Evolutionary conservation across 2,797 vertebrate species (phyloP), one percentile per base, ranked within the genome.

Genomic region (Lateolabrax maculatus): DNA sequence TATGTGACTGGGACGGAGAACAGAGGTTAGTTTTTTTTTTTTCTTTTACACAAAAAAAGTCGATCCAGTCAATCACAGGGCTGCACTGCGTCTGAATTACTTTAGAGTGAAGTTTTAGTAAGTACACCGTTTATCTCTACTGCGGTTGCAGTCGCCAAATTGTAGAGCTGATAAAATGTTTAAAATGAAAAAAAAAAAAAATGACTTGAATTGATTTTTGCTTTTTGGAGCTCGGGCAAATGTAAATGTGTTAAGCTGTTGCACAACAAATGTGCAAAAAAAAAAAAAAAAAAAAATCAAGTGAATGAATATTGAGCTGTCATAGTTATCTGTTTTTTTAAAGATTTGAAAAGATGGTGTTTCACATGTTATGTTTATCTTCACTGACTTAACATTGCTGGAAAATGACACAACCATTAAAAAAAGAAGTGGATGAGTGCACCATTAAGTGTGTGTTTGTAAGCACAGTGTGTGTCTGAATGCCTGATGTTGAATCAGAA

Each of bases 21-120:
- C 60, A 71, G 69, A 94, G 92, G 94, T 95, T 39, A 89, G 94
- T 93, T 36, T 9, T 37, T 62, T 36, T 9, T 37, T 62, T 56
- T 77, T 77, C 27, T 69, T 78, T 71, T 36, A 6, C 52, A 0
- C 10, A 21, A 9, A 71, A 18, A 9, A 71, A 65, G 29, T 71
- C 5, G 12, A 8, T 58, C 41, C 27, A 51, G 25, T 41, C 55
- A 55, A 44, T 8, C 36, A 21, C 15, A 13, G 3, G 16, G 31
- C 25, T 68, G 16, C 63, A 29, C 66, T 57, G 52, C 6, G 29
- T 60, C 29, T 44, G 0, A 53, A 49, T 64, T 13, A 57, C 34
- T 25, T 48, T 43, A 13, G 12, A 34, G 29, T 19, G 0, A 23
- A 52, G 13, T 15, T n/a, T 12, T 9, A 53, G 31, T 31, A 13